Conservation (phyloP, 2,888 invertebrate genomes). For the Spodoptera picta region DNA sequence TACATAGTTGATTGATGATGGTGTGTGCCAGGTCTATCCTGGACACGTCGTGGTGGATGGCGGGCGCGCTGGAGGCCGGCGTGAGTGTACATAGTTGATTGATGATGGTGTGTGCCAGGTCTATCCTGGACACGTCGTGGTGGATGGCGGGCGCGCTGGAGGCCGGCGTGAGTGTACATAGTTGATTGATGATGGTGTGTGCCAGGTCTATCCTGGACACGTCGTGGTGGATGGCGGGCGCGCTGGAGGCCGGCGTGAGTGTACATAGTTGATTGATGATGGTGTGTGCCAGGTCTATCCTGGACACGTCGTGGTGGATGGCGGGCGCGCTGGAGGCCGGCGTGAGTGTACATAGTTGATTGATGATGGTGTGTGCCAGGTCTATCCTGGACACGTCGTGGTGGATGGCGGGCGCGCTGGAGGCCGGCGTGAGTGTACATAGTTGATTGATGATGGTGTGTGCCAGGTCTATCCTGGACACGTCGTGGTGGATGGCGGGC, state of each 20-base stretch:
- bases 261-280: too few relatives aligned
- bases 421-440: conserved; percentile 94
- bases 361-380: conserved; percentile 62
- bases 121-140: conserved; percentile 94
- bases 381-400: conserved; percentile 94
- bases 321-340: conserved; percentile 95
- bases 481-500: conserved; percentile 96
- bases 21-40: conserved; percentile 86
- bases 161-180: conserved; percentile 93
- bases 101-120: conserved; percentile 73
- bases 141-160: conserved; percentile 96
- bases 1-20: conserved; percentile 67
- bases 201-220: conserved; percentile 92
- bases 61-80: conserved; percentile 94
- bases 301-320: conserved; percentile 97
- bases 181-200: too few relatives aligned
- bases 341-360: conserved; percentile 90
- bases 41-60: conserved; percentile 97
- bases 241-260: conserved; percentile 94
- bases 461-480: conserved; percentile 91
- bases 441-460: too few relatives aligned
- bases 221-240: conserved; percentile 96
- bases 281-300: conserved; percentile 81
- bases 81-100: too few relatives aligned
- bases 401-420: conserved; percentile 96